Percentiles rank a stretch among this genome's conserved stretches.
Conservation (phyloP, 2,888 invertebrate species). For the Carpatolechia fugitivella region DNA sequence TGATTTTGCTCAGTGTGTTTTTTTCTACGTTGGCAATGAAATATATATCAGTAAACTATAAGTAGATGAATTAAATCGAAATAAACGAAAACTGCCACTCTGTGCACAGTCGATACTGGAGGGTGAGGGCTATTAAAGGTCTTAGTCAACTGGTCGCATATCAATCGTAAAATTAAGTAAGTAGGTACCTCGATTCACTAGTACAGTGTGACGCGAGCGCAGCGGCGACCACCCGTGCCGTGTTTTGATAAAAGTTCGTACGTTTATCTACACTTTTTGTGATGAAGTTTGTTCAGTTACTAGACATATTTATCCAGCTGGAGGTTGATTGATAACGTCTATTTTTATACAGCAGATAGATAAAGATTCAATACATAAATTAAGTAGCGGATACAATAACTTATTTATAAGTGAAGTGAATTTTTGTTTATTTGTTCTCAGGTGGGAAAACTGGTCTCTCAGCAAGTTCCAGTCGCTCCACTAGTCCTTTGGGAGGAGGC, state of each 20-base stretch:
- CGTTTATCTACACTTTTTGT: slow-evolving; percentile 42
- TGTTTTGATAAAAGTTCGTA: slow-evolving; percentile 42
- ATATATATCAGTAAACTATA: too few species aligned
- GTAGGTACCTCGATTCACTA: slow-evolving; percentile 20
- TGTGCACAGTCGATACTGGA: too few species aligned
- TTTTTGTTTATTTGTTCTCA: slow-evolving; percentile 35
- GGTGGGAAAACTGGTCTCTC: slow-evolving; percentile 71
- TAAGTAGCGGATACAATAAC: too few species aligned
- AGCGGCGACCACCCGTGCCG: slow-evolving; percentile 59
- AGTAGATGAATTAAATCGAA: too few species aligned
- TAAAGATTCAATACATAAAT: too few species aligned
- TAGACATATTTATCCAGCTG: slow-evolving; percentile 45
- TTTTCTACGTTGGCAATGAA: too few species aligned
- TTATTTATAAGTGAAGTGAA: too few species aligned
- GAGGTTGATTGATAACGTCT: slow-evolving; percentile 31
- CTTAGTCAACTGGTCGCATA: too few species aligned
- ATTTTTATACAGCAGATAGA: too few species aligned
- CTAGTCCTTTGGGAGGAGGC: slow-evolving; percentile 74
- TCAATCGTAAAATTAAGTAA: slow-evolving; percentile 26
- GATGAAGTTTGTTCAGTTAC: slow-evolving; percentile 28
- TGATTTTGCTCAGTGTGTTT: too few species aligned
- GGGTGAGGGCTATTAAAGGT: too few species aligned
- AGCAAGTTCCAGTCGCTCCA: slow-evolving; percentile 81
- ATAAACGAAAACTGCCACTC: too few species aligned
- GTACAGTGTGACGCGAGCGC: slow-evolving; percentile 50